Evolutionary conservation across 2,797 vertebrate genomes (phyloP).

Genomic region (Gambusia yucatana): DNA sequence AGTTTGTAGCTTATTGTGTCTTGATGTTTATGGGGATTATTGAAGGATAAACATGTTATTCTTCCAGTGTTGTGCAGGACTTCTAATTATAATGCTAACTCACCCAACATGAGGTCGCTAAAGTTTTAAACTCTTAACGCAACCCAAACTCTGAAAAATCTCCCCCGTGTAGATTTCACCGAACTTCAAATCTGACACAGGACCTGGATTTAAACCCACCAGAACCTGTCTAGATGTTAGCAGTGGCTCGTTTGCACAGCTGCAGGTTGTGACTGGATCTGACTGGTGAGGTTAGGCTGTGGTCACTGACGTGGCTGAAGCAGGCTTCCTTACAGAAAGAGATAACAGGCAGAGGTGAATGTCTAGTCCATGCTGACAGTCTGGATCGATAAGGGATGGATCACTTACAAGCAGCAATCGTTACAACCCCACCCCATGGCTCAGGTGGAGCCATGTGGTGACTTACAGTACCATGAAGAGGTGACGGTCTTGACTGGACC

Average conservation of each 20-base stretch:
- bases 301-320: constrained; percentile 79
- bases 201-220: constrained; percentile 21
- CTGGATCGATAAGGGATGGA: constrained; percentile 82
- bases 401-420: constrained; percentile 81
- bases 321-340: constrained; percentile 74
- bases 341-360: constrained; percentile 83
- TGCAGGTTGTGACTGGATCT: constrained; percentile 76
- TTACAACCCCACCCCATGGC: constrained; percentile 73
- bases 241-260: constrained; percentile 50
- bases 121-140: constrained; percentile 79
- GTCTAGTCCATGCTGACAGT: constrained; percentile 85
- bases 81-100: constrained; percentile 76
- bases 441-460: constrained; percentile 72
- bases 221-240: constrained; percentile 20
- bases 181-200: constrained; percentile 53
- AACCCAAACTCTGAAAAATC: constrained; percentile 68
- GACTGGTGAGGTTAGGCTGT: constrained; percentile 78
- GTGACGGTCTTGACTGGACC: constrained; percentile 53
- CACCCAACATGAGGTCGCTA: constrained; percentile 75
- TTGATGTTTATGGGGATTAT: constrained; percentile 83
- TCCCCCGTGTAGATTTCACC: constrained; percentile 57
- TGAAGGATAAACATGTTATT: constrained; percentile 79
- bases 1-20: constrained; percentile 78
- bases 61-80: constrained; percentile 73
- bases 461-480: constrained; percentile 51